Conservation (phyloP, 2,888 invertebrate genomes). For the Chymomyza amoena region DNA sequence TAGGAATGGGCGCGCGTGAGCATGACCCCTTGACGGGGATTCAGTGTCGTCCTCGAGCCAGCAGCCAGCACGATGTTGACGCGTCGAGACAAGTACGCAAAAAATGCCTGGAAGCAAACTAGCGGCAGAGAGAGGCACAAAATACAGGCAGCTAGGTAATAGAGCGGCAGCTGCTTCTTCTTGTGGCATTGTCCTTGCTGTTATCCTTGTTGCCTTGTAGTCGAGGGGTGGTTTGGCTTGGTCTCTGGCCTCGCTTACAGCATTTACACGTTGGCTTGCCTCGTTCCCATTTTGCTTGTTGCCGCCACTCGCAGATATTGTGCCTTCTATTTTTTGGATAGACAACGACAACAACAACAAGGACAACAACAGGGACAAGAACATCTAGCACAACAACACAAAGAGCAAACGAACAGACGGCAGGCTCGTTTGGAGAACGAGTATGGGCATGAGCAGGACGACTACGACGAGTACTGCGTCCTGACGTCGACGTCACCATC, state of each 20-base stretch:
- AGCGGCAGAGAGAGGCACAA: conserved; percentile 29
- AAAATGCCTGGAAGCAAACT: conserved; percentile 68
- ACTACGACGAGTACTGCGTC: too few relatives aligned
- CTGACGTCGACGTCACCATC: background rate
- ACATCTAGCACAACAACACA: background rate
- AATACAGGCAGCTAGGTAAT: conserved; percentile 18
- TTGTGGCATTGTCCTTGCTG: conserved; percentile 63
- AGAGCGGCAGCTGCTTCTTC: conserved; percentile 31
- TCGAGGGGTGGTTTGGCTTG: conserved; percentile 62
- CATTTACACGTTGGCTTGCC: conserved; percentile 37
- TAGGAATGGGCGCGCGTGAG: conserved; percentile 61
- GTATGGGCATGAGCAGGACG: background rate
- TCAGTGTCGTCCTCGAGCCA: conserved; percentile 14
- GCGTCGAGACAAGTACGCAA: conserved; percentile 66
- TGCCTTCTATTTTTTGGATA: conserved; percentile 59
- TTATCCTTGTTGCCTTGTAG: conserved; percentile 24
- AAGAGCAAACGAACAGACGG: conserved; percentile 13
- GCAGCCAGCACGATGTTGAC: conserved; percentile 39
- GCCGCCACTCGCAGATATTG: conserved; percentile 42
- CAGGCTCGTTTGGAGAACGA: background rate
- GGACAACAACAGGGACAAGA: background rate
- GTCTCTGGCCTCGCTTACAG: conserved; percentile 48
- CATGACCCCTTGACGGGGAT: conserved; percentile 42
- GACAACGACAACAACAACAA: conserved; percentile 38
- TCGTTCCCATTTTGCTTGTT: conserved; percentile 22